These are phyloP conservation scores for Parnassius apollo DNA, from an alignment of 2,888 invertebrate genomes.

Conservation along the genomic window DNA sequence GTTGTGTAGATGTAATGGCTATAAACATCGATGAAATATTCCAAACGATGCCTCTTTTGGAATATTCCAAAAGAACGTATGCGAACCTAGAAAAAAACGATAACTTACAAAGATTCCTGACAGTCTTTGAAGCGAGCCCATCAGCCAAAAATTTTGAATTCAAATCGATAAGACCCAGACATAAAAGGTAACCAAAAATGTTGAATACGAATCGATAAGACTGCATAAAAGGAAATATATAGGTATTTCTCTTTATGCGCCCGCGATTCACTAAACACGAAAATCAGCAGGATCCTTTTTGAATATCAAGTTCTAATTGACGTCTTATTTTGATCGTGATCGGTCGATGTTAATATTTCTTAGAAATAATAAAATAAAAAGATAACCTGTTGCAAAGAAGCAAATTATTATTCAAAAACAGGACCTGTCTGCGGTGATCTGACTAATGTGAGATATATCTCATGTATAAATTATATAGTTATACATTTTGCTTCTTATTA, in stretches of 20 bases:
- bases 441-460: no score
- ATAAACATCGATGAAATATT: no score
- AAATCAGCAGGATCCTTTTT: slow-evolving; percentile 10
- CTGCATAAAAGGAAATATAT: neutral
- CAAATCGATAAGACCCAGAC: neutral
- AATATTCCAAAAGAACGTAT: no score
- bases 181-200: neutral
- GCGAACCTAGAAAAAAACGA: no score
- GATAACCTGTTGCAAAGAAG: neutral
- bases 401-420: no score
- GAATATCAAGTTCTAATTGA: slow-evolving; percentile 8
- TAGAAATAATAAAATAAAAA: slow-evolving; percentile 3
- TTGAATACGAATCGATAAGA: slow-evolving; percentile 18
- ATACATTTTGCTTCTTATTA: neutral
- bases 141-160: slow-evolving; percentile 7
- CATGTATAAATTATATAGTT: no score
- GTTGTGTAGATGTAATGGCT: no score
- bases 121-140: neutral
- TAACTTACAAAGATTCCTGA: no score
- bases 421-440: no score
- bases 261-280: slow-evolving; percentile 7
- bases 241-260: neutral
- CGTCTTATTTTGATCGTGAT: slow-evolving; percentile 17
- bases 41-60: no score
- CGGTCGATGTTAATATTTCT: slow-evolving; percentile 15